Evolutionary conservation across 2,797 vertebrate genomes (phyloP).

Genomic region (Merluccius polli): DNA sequence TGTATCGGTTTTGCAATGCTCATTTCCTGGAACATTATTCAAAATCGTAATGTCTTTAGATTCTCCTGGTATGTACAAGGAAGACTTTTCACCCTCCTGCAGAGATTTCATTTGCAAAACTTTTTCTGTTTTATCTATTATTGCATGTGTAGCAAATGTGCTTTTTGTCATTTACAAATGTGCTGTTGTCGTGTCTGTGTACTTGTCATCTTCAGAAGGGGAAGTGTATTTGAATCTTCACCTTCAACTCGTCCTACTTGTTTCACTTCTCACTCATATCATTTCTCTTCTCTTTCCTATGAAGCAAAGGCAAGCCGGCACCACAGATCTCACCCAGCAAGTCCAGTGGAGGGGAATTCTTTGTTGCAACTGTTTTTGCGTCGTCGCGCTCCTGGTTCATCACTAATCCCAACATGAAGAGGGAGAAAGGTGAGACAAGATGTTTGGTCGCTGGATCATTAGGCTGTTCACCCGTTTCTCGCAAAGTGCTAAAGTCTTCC

Average conservation of each 20-base stretch:
- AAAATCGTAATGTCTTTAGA: background rate
- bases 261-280: background rate
- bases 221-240: background rate
- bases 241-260: background rate
- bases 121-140: background rate
- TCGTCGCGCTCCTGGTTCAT: constrained; percentile 94
- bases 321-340: constrained; percentile 98
- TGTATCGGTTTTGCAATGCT: too few relatives aligned
- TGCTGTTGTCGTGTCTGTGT: background rate
- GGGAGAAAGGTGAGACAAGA: constrained; percentile 86
- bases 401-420: constrained; percentile 89
- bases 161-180: background rate
- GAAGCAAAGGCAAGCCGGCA: constrained; percentile 92
- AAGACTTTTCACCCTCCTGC: background rate
- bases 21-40: background rate
- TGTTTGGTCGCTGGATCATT: background rate
- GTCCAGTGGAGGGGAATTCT: constrained; percentile 93
- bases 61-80: background rate
- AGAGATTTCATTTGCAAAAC: background rate
- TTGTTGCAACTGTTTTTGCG: constrained; percentile 88
- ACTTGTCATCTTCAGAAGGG: background rate
- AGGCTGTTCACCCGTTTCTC: background rate
- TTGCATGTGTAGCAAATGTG: background rate
- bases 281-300: constrained; percentile 41
- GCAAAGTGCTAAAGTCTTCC: background rate